phyloP scores from a whole-genome alignment of 1,140 invertebrate species.

The Scylla paramamosain region DNA sequence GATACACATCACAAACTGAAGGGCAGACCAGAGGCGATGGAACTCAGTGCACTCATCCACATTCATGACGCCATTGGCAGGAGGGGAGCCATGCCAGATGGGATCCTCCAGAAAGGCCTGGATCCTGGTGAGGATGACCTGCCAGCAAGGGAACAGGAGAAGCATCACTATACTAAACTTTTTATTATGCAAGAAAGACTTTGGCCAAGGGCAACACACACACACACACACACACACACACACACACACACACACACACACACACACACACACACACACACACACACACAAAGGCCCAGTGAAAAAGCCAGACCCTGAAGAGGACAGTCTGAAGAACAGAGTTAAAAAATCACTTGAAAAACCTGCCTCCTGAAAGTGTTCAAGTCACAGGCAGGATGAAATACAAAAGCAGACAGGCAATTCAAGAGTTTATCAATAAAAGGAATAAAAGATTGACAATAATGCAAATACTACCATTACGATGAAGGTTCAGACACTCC shows the following conservation, averaged over 20 bases:
- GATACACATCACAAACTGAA: conserved; percentile 99
- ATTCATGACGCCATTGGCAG: conserved; percentile 95
- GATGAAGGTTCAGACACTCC: no score
- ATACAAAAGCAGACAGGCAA: no score
- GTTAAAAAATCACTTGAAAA: no score
- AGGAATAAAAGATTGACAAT: no score
- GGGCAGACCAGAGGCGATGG: conserved; percentile 97
- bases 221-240: neutral
- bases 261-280: neutral
- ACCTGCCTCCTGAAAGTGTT: no score
- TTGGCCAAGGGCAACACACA: neutral
- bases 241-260: neutral
- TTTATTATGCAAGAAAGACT: neutral
- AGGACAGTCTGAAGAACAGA: no score
- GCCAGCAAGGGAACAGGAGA: neutral
- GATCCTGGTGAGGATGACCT: conserved; percentile 89
- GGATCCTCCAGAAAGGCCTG: conserved; percentile 92
- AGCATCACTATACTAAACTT: neutral
- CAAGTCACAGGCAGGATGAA: no score
- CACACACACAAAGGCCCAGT: no score
- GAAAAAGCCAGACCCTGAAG: no score
- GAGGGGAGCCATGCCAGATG: conserved; percentile 94
- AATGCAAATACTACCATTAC: no score
- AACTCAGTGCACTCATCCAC: conserved; percentile 99
- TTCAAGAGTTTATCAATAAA: no score